A percentile compares a stretch with the other conserved stretches of the same genome.
Evolutionary conservation across 2,888 invertebrate genomes (phyloP).

Genomic region (Epicampocera succincta): DNA sequence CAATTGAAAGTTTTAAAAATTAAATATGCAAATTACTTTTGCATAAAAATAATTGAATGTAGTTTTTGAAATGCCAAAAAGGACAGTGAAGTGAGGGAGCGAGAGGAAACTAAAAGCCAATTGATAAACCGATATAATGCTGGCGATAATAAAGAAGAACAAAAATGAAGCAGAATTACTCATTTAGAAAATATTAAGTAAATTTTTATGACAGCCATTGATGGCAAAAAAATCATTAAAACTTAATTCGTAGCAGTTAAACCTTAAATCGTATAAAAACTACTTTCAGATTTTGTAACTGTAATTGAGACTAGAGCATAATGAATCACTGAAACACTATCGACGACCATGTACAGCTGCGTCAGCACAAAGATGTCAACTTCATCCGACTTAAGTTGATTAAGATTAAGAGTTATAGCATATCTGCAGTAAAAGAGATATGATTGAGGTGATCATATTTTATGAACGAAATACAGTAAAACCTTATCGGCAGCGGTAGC

Average conservation of each 20-base stretch:
- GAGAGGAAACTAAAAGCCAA: constrained; percentile 27
- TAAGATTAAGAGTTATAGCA: no score
- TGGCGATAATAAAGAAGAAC: constrained; percentile 7
- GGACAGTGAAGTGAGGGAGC: neutral
- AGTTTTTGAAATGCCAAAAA: constrained; percentile 42
- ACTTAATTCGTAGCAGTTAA: neutral
- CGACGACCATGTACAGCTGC: no score
- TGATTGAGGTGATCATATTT: no score
- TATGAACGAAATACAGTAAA: no score
- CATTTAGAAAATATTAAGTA: constrained; percentile 60
- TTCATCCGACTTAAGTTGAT: no score
- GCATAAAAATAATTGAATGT: constrained; percentile 62
- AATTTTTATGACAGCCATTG: constrained; percentile 54
- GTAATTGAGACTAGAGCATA: no score
- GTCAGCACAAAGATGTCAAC: no score
- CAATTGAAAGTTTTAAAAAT: constrained; percentile 51
- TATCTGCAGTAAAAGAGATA: no score
- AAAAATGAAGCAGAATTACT: constrained; percentile 50
- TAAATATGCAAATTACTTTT: constrained; percentile 67
- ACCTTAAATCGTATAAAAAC: no score
- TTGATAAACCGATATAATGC: constrained; percentile 54
- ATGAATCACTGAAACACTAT: no score
- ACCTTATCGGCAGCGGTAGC: no score
- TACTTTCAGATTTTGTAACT: no score
- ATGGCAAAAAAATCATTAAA: neutral